These are phyloP conservation scores for Amitus sp. DNA, from an alignment of 2,888 invertebrate species.

Conservation along the genomic window DNA sequence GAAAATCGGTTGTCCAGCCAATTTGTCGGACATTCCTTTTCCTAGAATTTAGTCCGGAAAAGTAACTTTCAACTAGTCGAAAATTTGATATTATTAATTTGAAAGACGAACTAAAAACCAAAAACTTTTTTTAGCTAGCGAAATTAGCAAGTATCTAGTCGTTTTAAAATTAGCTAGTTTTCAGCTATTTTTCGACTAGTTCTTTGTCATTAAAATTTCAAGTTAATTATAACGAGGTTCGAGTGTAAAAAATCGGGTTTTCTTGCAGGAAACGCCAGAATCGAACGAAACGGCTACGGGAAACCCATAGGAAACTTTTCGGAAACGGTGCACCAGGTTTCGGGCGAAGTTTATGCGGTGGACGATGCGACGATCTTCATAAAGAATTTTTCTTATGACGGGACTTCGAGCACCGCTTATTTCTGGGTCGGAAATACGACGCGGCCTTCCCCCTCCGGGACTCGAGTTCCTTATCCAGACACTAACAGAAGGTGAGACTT, in stretches of 20 bases:
- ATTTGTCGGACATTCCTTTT: too few species aligned
- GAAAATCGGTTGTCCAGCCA: too few species aligned
- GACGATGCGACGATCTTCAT: slow-evolving; percentile 90
- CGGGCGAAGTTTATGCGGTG: slow-evolving; percentile 86
- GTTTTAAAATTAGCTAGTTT: too few species aligned
- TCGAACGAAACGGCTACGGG: slow-evolving; percentile 73
- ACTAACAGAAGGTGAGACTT: slow-evolving; percentile 81
- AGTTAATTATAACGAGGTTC: too few species aligned
- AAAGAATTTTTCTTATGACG: slow-evolving; percentile 88
- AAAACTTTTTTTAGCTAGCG: too few species aligned
- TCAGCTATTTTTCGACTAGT: not conserved
- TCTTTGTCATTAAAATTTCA: not conserved
- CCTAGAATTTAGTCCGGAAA: too few species aligned
- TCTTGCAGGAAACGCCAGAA: slow-evolving; percentile 47
- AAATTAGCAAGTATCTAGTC: too few species aligned
- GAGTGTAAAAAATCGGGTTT: too few species aligned
- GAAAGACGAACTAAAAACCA: too few species aligned
- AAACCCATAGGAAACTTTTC: slow-evolving; percentile 78
- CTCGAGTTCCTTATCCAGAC: slow-evolving; percentile 87
- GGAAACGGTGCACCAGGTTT: slow-evolving; percentile 82
- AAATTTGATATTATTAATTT: too few species aligned
- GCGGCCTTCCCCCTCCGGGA: slow-evolving; percentile 84
- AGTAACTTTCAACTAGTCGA: too few species aligned
- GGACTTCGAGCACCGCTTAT: slow-evolving; percentile 87
- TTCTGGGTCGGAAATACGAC: slow-evolving; percentile 90